Evolutionary conservation across 2,888 invertebrate species (phyloP).

Genomic region (Dryobota labecula): DNA sequence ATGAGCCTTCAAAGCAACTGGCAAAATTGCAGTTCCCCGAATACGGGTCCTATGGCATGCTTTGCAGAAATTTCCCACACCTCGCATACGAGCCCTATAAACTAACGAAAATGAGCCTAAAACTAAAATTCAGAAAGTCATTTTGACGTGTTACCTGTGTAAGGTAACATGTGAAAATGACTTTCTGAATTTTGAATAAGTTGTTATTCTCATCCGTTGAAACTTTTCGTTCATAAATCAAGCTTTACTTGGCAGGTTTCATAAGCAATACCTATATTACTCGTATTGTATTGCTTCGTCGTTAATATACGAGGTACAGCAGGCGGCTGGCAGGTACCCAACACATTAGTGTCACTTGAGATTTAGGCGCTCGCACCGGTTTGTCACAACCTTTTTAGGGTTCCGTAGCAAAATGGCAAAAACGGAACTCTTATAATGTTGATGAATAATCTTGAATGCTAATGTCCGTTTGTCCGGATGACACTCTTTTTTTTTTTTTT

Average conservation of each 20-base stretch:
- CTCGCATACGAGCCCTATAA: too few species aligned
- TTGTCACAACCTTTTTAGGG: not conserved
- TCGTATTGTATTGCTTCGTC: constrained; percentile 13
- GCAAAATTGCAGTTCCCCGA: too few species aligned
- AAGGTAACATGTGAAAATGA: too few species aligned
- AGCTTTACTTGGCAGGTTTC: constrained; percentile 21
- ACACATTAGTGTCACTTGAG: constrained; percentile 21
- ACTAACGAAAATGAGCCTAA: too few species aligned
- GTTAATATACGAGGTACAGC: constrained; percentile 18
- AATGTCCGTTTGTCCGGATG: not conserved
- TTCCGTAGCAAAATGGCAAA: not conserved
- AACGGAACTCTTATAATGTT: not conserved
- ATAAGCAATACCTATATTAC: constrained; percentile 31
- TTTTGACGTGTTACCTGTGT: too few species aligned
- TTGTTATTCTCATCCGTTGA: not conserved
- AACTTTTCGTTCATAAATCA: constrained; percentile 12
- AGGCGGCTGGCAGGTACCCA: constrained; percentile 29
- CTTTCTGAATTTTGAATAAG: too few species aligned
- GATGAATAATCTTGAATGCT: too few species aligned
- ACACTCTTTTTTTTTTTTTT: too few species aligned
- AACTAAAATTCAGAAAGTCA: too few species aligned
- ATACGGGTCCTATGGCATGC: too few species aligned
- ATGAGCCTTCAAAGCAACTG: too few species aligned
- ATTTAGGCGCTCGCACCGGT: not conserved
- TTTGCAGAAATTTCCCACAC: too few species aligned